Base-by-base conservation (phyloP, 2,113 vertebrate species). In the Pholis gunnellus region DNA sequence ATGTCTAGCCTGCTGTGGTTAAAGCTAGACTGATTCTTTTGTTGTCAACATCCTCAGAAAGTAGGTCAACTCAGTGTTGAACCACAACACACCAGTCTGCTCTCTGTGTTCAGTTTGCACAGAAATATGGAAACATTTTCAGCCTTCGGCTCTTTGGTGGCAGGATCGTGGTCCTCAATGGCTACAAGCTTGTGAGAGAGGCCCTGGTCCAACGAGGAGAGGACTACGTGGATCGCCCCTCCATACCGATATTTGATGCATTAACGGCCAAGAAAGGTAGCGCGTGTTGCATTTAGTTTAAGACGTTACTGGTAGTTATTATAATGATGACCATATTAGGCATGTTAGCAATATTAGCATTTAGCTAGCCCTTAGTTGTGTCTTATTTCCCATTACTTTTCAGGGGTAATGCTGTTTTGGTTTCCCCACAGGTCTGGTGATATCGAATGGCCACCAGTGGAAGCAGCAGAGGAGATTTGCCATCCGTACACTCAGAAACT, bases 381-480 rank as follows among this genome's bases (percentile, higher is more conserved):
- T 1, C 11, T 31, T 31, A 31, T 31, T 31, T 31, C 31, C 31
- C 31, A 31, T 31, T 31, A n/a, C n/a, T 2, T 14, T 64, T 0
- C 2, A 6, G 17, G 6, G 13, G 10, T 40, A 20, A 42, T 36
- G 29, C 15, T 72, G 14, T 61, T 0, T 44, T 76, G 5, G 13
- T 79, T 65, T 9, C 42, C 42, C 9, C 34, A 78, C 59, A 96
- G 96, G 96, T 64, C 7, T 96, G 77, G 0, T 94, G 68, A 0
- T 0, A 0, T 91, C 95, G 4, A 94, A 0, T 0, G 96, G 96
- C 0, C 65, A 88, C 65, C 0, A 0, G 2, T 96, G 96, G 96
- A 96, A 95, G 82, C 90, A 93, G 38, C 95, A 96, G 84, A 94
- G 96, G 60, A 94, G 94, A 76, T 95, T 96, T 88, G 85, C 95